Evolutionary conservation across 2,113 vertebrate genomes (phyloP).

Genomic region (Sialia sialis): DNA sequence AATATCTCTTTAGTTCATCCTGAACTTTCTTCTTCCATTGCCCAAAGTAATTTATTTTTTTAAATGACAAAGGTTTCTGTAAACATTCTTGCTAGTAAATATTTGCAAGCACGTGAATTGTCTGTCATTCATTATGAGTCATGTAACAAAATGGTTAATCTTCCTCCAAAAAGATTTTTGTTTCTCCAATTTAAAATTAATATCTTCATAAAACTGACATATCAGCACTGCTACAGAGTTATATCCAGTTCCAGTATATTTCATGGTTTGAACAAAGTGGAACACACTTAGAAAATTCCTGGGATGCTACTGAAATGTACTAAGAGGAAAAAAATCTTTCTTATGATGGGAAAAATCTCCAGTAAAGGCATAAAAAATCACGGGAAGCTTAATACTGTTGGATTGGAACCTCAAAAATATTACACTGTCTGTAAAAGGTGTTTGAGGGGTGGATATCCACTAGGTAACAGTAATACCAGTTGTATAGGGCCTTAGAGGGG

Average conservation of each 20-base stretch:
- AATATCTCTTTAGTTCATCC: background rate
- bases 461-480: background rate
- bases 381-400: background rate
- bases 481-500: accelerated
- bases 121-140: background rate
- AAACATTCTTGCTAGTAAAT: background rate
- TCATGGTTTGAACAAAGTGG: background rate
- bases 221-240: background rate
- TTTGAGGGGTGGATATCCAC: background rate
- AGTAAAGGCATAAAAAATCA: background rate
- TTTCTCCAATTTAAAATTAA: background rate
- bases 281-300: background rate
- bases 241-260: background rate
- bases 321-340: background rate
- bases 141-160: background rate
- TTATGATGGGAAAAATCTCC: background rate
- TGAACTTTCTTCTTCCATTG: background rate
- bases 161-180: background rate
- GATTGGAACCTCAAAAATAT: background rate
- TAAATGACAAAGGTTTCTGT: background rate
- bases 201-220: background rate
- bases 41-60: background rate
- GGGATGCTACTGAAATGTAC: background rate
- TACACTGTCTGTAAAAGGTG: background rate
- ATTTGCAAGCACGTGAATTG: background rate